Percentiles rank a stretch among this genome's conserved stretches.
Conservation (phyloP, 2,888 invertebrate species). For the Nysson spinosus region DNA sequence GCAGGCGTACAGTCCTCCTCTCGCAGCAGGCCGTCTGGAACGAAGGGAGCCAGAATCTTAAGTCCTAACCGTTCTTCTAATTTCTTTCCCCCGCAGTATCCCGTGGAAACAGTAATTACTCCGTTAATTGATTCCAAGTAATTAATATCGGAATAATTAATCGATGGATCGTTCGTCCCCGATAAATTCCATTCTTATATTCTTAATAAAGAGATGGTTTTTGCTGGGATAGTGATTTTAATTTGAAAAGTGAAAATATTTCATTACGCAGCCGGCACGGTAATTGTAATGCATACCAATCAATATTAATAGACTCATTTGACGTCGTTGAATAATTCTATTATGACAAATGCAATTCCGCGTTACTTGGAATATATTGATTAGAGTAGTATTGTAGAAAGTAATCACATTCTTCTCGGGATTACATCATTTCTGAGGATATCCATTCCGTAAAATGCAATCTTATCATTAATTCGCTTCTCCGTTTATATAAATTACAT, state of each 20-base stretch:
- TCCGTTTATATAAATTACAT: no score
- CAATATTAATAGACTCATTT: no score
- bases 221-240: background rate
- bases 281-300: no score
- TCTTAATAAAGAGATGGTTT: background rate
- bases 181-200: slow-evolving; percentile 9
- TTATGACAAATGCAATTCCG: no score
- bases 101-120: slow-evolving; percentile 21
- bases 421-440: no score
- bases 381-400: no score
- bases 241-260: background rate
- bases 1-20: slow-evolving; percentile 21
- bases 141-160: slow-evolving; percentile 15
- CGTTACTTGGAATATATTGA: no score
- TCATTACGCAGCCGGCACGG: background rate
- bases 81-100: background rate
- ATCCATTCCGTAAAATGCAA: no score
- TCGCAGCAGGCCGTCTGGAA: slow-evolving; percentile 25
- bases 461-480: no score
- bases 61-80: slow-evolving; percentile 12
- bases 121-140: slow-evolving; percentile 21
- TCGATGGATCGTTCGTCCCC: background rate
- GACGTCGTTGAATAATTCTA: no score
- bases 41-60: slow-evolving; percentile 33
- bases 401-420: no score